Evolutionary conservation across 2,113 vertebrate species (phyloP), one percentile per base, ranked within the genome.

Genomic region (Hiodon tergisus): DNA sequence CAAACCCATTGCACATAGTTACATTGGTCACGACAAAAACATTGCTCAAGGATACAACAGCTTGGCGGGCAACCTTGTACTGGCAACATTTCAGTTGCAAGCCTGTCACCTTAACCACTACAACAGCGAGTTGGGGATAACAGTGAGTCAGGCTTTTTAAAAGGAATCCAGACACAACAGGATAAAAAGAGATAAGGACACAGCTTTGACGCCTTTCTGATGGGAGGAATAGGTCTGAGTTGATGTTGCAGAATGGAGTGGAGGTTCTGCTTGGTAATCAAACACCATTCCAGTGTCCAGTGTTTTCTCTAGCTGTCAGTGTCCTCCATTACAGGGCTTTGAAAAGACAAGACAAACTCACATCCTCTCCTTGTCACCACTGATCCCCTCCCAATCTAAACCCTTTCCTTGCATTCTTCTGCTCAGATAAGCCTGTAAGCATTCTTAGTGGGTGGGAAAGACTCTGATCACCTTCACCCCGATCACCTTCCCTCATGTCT

Each of bases 381-480:
- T 46, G 31, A 53, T 14, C 46, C 53, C 4, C 69, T 4, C 69
- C 53, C 54, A 10, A 46, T 5, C 54, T 17, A 51, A 2, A 52
- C 16, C 51, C 46, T 47, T 14, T 61, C 7, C 46, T 31, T 73
- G 50, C 63, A 59, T 75, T 67, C 65, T 54, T 68, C 31, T 50
- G 53, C 14, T 58, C 65, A 75, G 73, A 74, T 74, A 75, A 75
- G 73, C 31, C 31, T 31, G 31, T 31, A 31, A 31, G 31, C 31
- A n/a, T n/a, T n/a, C n/a, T n/a, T n/a, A n/a, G n/a, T n/a, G n/a
- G n/a, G n/a, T n/a, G n/a, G n/a, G n/a, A n/a, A n/a, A n/a, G n/a
- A n/a, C n/a, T n/a, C n/a, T n/a, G n/a, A n/a, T n/a, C n/a, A n/a
- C n/a, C n/a, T n/a, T n/a, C n/a, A n/a, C n/a, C n/a, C n/a, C n/a